Evolutionary conservation across 2,888 invertebrate species (phyloP).

Genomic region (Alentia gelatinosa): DNA sequence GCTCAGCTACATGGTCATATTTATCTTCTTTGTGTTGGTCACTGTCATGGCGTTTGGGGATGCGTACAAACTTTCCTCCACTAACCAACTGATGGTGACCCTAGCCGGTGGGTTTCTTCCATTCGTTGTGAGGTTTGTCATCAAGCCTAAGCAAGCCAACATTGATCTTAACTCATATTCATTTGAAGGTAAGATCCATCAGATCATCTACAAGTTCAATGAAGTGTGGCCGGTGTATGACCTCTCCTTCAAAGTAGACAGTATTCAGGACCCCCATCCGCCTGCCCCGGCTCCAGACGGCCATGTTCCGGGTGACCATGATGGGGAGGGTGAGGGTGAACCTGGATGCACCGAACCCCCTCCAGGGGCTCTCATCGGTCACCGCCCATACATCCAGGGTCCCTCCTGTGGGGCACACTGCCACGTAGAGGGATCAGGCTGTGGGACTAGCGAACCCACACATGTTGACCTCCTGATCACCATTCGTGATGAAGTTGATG

Average conservation of each 20-base stretch:
- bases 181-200: constrained; percentile 77
- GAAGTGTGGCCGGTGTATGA: constrained; percentile 78
- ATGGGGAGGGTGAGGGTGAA: not conserved
- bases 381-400: constrained; percentile 14
- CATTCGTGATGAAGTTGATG: constrained; percentile 63
- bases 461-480: constrained; percentile 67
- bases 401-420: not conserved
- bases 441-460: constrained; percentile 52
- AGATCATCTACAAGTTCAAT: constrained; percentile 74
- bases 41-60: constrained; percentile 78
- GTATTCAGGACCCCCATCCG: not conserved
- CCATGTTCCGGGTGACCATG: not conserved
- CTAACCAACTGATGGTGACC: constrained; percentile 77
- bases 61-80: constrained; percentile 73
- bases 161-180: constrained; percentile 66
- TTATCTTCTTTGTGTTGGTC: constrained; percentile 77
- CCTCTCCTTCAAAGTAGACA: constrained; percentile 66
- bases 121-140: constrained; percentile 69
- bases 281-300: not conserved
- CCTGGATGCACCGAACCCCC: not conserved
- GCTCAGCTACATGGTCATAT: constrained; percentile 76
- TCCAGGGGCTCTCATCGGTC: constrained; percentile 16
- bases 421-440: too few species aligned
- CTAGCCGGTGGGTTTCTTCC: constrained; percentile 77
- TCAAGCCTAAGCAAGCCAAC: not conserved